These are phyloP conservation scores for Furnarius figulus DNA, from an alignment of 2,113 vertebrate genomes.

Conservation along the genomic window DNA sequence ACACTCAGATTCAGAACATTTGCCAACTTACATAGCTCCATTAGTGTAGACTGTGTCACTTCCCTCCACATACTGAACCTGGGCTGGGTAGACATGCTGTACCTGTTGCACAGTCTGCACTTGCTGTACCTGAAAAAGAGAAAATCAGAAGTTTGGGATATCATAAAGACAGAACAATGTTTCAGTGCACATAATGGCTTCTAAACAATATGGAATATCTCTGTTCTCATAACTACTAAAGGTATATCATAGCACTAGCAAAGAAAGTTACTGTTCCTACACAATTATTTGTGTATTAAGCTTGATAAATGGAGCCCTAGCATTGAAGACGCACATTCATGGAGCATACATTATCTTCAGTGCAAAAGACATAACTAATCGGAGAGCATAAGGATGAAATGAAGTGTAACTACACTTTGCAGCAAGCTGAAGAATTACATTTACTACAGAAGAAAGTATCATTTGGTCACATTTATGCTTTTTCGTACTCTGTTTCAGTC, in stretches of 20 bases:
- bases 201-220: not conserved
- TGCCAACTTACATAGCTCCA: conserved; percentile 84
- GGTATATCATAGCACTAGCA: not conserved
- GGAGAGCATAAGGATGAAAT: not conserved
- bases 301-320: not conserved
- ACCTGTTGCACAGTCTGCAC: conserved; percentile 84
- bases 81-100: conserved; percentile 84
- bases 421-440: not conserved
- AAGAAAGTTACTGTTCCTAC: not conserved
- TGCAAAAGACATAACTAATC: not conserved
- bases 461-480: not conserved
- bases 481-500: not conserved
- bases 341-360: not conserved
- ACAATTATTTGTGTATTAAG: not conserved
- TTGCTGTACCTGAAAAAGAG: conserved; percentile 80
- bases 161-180: not conserved
- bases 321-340: not conserved
- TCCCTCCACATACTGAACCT: conserved; percentile 87
- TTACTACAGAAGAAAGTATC: not conserved
- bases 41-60: conserved; percentile 85
- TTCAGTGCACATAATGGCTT: not conserved
- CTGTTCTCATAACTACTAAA: not conserved
- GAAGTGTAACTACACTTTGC: not conserved
- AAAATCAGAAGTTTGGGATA: not conserved
- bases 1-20: not conserved